Base-by-base conservation (phyloP, 2,888 invertebrate species). In the Teleiodes luculella region DNA sequence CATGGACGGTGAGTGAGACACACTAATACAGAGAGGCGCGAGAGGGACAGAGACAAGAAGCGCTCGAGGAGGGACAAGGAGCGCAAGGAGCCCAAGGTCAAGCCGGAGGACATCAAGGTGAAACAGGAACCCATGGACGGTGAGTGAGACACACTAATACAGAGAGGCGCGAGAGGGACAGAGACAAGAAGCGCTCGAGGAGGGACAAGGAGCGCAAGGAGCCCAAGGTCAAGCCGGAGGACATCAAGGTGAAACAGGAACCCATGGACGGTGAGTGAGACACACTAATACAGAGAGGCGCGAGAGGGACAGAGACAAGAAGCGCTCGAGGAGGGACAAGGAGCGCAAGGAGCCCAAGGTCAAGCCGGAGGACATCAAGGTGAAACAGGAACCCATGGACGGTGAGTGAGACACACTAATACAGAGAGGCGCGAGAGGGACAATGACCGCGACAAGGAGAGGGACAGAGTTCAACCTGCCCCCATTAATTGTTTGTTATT, bases 81-180 rank as follows among this genome's bases (percentile, higher is more conserved):
- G 64, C 91, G 92, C 55, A 93, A 93, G 65, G 92, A 93, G 62
- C 92, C 93, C 61, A 91, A 92, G 54, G 91, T 93, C 65, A 91
- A 92, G 61, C 92, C 93, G 18, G 94, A 94, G 74, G 92, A 93
- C 66, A 92, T 96, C 66, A 94, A 95, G 76, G 94, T 96, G 73
- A 96, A 96, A 77, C 94, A 95, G 80, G 96, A 96, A 78, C 96
- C 96, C 0, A 83, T 93, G 60, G 96, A 96, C 74, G 94, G 94
- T 94, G 78, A 79, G 89, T 62, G 6, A 6, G 16, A 3, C 3
- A 14, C 14, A 14, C 2, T 14, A 14, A 1, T 28, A 16, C 16
- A n/a, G 2, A 8, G 33, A 33, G 8, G 4, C 2, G n/a, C n/a
- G 76, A 78, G 20, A 65, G 81, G 55, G 65, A 76, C 66, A 39